Evolutionary conservation across 2,888 invertebrate genomes (phyloP).

Genomic region (Pandemis cinnamomeana): DNA sequence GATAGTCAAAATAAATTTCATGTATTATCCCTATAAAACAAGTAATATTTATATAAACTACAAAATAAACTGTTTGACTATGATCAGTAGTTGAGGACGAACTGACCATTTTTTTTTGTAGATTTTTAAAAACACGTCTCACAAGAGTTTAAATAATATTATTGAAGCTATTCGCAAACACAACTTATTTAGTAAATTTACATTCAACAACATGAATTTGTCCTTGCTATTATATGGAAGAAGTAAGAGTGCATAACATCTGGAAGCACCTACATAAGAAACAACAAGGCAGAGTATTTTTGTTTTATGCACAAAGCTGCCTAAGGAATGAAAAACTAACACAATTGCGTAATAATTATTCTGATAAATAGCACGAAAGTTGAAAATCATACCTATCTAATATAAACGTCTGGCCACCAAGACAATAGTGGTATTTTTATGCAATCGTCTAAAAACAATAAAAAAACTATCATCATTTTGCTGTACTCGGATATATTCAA

Average conservation of each 20-base stretch:
- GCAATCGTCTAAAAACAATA: not conserved
- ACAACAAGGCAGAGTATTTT: not conserved
- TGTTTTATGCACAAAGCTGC: not conserved
- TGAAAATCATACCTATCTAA: not conserved
- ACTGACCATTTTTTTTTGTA: no score
- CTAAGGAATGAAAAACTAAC: not conserved
- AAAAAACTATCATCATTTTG: no score
- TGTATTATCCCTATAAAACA: not conserved
- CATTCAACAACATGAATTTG: not conserved
- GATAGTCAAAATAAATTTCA: not conserved
- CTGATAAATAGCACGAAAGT: not conserved
- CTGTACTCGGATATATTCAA: not conserved
- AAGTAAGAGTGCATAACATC: slow-evolving; percentile 3
- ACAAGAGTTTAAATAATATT: no score
- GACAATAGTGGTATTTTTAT: not conserved
- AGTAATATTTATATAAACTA: not conserved
- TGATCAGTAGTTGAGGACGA: no score
- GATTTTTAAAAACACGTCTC: no score
- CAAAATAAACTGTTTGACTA: not conserved
- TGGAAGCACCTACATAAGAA: slow-evolving; percentile 15
- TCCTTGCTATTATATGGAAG: slow-evolving; percentile 1
- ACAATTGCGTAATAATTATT: not conserved
- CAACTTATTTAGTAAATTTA: not conserved
- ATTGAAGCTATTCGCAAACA: no score
- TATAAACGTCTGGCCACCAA: not conserved